phyloP scores from a whole-genome alignment of 2,888 invertebrate genomes.

The Agriotes lineatus region DNA sequence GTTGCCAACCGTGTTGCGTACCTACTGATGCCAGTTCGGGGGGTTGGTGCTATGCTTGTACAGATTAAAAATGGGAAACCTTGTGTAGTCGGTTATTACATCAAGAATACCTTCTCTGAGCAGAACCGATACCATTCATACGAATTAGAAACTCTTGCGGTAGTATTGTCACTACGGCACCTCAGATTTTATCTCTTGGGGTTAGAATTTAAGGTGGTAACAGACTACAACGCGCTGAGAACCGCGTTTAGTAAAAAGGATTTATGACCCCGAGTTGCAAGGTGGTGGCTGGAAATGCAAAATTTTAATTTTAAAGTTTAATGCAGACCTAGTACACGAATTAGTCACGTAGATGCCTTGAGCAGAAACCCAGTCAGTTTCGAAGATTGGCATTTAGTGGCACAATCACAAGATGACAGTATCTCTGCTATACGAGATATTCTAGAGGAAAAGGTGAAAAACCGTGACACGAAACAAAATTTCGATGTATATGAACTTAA shows the following conservation, averaged over 20 bases:
- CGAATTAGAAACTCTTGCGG: constrained; percentile 44
- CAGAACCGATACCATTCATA: constrained; percentile 39
- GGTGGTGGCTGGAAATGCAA: constrained; percentile 56
- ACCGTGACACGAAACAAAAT: background rate
- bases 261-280: constrained; percentile 51
- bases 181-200: constrained; percentile 49
- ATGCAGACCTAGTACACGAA: constrained; percentile 52
- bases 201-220: constrained; percentile 46
- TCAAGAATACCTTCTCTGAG: constrained; percentile 25
- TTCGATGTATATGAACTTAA: background rate
- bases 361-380: constrained; percentile 35
- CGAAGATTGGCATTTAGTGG: no score
- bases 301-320: constrained; percentile 55
- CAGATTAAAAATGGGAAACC: constrained; percentile 17
- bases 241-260: constrained; percentile 48
- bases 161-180: constrained; percentile 44
- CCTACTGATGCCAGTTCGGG: constrained; percentile 30
- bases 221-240: constrained; percentile 50
- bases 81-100: constrained; percentile 31
- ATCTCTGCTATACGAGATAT: background rate
- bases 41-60: constrained; percentile 15
- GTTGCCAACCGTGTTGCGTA: constrained; percentile 9
- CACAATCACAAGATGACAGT: background rate
- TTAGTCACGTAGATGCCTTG: constrained; percentile 50
- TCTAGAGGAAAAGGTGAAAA: background rate